Evolutionary conservation across 2,113 vertebrate species (phyloP).

Genomic region (Protobothrops flavoviridis): DNA sequence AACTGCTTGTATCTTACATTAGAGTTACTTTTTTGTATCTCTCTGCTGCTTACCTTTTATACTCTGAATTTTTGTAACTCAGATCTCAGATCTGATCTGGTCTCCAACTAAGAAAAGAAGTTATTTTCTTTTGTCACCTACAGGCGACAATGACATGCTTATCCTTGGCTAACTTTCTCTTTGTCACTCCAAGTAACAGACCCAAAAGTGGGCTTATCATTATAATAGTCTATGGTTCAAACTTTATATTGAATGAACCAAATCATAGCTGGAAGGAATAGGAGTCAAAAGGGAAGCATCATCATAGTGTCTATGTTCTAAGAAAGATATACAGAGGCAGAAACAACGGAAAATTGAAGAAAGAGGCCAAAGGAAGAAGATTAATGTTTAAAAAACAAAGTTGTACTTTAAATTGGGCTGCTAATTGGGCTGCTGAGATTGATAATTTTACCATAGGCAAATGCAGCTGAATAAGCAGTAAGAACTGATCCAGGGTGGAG

Average conservation of each 20-base stretch:
- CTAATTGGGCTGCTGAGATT: background rate
- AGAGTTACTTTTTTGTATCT: background rate
- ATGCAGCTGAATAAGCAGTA: background rate
- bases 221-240: background rate
- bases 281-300: background rate
- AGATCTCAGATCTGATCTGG: background rate
- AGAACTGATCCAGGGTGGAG: background rate
- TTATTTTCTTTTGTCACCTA: background rate
- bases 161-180: background rate
- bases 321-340: background rate
- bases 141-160: background rate
- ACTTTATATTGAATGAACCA: background rate
- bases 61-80: background rate
- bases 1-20: background rate
- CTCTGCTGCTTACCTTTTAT: background rate
- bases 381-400: background rate
- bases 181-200: background rate
- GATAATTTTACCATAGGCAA: background rate
- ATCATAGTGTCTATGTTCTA: background rate
- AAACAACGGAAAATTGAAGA: background rate
- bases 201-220: background rate
- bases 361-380: background rate
- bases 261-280: background rate
- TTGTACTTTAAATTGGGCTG: background rate
- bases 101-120: background rate